Conservation (phyloP, 2,888 invertebrate genomes). For the Pantelozetes paolii region DNA sequence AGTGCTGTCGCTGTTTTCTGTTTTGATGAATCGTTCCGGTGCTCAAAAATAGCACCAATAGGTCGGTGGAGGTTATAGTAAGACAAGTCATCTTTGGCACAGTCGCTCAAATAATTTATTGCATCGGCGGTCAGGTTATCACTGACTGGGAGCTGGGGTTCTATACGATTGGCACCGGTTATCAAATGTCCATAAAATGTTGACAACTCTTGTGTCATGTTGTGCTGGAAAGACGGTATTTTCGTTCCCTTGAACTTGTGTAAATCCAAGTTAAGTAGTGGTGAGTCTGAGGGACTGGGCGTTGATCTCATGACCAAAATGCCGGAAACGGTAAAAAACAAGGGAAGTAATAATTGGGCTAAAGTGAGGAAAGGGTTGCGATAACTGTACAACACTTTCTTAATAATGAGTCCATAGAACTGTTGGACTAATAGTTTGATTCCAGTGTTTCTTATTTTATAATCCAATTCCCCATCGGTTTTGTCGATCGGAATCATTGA, state of each 20-base stretch:
- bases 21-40: conserved; percentile 45
- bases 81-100: neutral
- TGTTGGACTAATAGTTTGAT: conserved; percentile 43
- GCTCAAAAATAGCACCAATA: conserved; percentile 50
- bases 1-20: conserved; percentile 60
- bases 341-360: conserved; percentile 64
- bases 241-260: conserved; percentile 48
- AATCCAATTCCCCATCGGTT: conserved; percentile 38
- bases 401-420: conserved; percentile 49
- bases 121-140: neutral
- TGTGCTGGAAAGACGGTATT: conserved; percentile 39
- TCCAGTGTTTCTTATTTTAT: conserved; percentile 37
- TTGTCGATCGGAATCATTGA: neutral
- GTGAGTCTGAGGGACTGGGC: conserved; percentile 57
- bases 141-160: too few species aligned
- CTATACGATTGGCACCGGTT: too few species aligned
- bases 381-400: conserved; percentile 48
- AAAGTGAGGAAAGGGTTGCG: conserved; percentile 55
- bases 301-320: conserved; percentile 60
- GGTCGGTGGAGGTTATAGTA: conserved; percentile 45
- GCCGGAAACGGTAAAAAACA: conserved; percentile 61
- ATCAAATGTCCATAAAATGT: too few species aligned
- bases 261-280: conserved; percentile 59
- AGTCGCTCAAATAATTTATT: neutral
- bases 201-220: too few species aligned